Base-by-base conservation (phyloP, 2,888 invertebrate genomes). In the Cetonia aurata region DNA sequence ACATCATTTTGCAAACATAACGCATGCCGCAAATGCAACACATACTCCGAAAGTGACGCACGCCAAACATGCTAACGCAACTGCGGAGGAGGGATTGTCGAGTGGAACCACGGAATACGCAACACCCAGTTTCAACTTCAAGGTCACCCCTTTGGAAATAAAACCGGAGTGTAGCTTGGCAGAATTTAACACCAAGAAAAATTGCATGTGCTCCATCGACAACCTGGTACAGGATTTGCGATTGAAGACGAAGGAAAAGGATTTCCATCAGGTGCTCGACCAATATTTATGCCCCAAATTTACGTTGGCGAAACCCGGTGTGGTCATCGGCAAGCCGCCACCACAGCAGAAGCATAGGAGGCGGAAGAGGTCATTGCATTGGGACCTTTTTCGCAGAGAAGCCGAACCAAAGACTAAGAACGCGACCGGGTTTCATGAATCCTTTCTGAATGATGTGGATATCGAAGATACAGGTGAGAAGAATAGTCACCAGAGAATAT, bases 151-250 rank as follows among this genome's bases (percentile, higher is more conserved):
- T 9, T 53, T 68, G 17, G 71, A 68, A 56, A 68, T 68, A 12
- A 67, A 69, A 12, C 62, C 66, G 15, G 67, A 67, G 55, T 77
- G 77, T 48, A 73, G 53, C 25, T 37, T 66, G 10, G 60, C 69
- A 0, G 77, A 77, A 57, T 76, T 71, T 67, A 52, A 71, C 6
- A 13, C 53, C 0, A 72, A 74, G 67, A 75, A 78, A 44, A 71
- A 74, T 59, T 80, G 79, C 53, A 73, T 79, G 46, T 79, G 80
- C 53, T 79, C 79, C 2, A 72, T 80, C 0, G 78, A 80, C 59
- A 75, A 70, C 56, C 62, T 79, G 57, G 72, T 79, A 6, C 75
- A 75, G 60, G 78, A 78, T 72, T 59, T 79, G 8, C 73, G 74
- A 46, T 71, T 71, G 59, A 72, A 55, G 66, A 70, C 48, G 19